Evolutionary conservation across 2,888 invertebrate genomes (phyloP), one percentile per base, ranked within the genome.

Genomic region (Hybos culiciformis): DNA sequence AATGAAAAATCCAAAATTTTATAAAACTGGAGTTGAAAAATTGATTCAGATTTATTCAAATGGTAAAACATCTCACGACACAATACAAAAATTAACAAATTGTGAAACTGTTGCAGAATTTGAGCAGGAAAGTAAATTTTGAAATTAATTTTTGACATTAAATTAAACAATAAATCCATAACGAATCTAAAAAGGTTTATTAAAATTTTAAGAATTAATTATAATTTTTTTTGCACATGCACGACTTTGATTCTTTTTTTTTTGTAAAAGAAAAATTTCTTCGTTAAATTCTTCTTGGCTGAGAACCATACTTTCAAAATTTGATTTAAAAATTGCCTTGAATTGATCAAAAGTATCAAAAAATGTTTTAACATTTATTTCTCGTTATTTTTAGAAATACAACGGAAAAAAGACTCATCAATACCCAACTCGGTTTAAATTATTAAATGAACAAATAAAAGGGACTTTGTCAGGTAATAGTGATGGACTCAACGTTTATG

Each of bases 41-140:
- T 32, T 15, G 32, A 15, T 14, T 11, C 15, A 32, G 17, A 17
- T 9, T 14, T 11, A 14, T 6, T n/a, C 42, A 36, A 11, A 47
- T 48, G 3, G 46, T 47, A 18, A 46, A 52, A 14, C 43, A 52
- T 23, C 45, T 43, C 1, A 50, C 39, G 37, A 40, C 6, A 47
- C 51, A 0, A 15, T 54, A 5, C 43, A 48, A 26, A n/a, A 33
- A 4, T 49, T 48, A 9, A 51, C 48, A 37, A 48, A 53, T 12
- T 38, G 45, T 24, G 26, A 44, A 6, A 49, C 44, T 1, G 20
- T 44, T 1, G 43, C 43, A 2, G 47, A 49, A 21, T 53, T 54
- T 45, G 47, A 46, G 32, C 12, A 34, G 19, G 12, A 43, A 43
- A 2, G 41, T 42, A 9, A 42, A 44, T 42, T 12, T 32, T 17